Evolutionary conservation across 2,113 vertebrate genomes (phyloP), one percentile per base, ranked within the genome.

Genomic region (Hippocampus comes): DNA sequence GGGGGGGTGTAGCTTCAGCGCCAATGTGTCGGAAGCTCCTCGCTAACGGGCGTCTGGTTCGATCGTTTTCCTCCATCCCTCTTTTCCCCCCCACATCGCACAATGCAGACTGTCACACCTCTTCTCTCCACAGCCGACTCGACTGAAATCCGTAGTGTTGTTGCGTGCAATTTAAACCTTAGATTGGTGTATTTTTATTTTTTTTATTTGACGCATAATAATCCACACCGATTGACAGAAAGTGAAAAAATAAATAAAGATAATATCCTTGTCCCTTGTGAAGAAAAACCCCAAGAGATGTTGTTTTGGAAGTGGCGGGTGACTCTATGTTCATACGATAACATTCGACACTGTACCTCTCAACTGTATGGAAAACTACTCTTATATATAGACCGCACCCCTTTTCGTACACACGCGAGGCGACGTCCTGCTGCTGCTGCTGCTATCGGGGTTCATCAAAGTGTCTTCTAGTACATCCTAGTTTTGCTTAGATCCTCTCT

Each of bases 141-240:
- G 83, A 86, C 84, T 79, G 80, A 86, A 84, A 78, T 74, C 55
- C 63, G 77, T 86, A 70, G 83, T 83, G 86, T 89, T 70, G 84
- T 88, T 83, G 71, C 14, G 82, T 92, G 82, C 82, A 85, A 87
- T 72, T 84, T 83, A 76, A 61, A 56, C 87, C 74, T 80, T 88
- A 88, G 86, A 87, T 86, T 85, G 34, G 34, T 38, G 85, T 89
- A 83, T 77, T 1, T 25, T 25, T 25, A n/a, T 27, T 34, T 34
- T 34, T 91, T 87, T 90, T 77, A 87, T 91, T 90, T 87, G 63
- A 89, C 84, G 83, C 86, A 83, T 91, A 86, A 72, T 90, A 91
- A 79, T 78, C 82, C 68, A 81, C 80, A 87, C 83, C 87, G 78
- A 88, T 72, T 69, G 78, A 84, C 83, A 72, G 78, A 66, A n/a